phyloP scores from a whole-genome alignment of 2,113 vertebrate genomes.

The Pluvianellus socialis region DNA sequence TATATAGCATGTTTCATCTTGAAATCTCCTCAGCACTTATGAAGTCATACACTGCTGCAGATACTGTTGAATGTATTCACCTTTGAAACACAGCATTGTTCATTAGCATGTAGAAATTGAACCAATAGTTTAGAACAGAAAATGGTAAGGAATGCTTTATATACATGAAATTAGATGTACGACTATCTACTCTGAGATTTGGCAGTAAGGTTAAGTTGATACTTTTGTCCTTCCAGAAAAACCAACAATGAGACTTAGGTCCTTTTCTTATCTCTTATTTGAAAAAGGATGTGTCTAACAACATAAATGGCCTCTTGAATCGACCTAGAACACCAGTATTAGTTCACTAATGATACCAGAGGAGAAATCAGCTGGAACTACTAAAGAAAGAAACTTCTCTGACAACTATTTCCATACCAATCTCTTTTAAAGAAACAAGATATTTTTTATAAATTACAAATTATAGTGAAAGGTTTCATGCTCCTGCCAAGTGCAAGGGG shows the following conservation, averaged over 20 bases:
- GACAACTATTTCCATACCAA: neutral
- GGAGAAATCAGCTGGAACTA: neutral
- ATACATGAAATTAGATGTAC: neutral
- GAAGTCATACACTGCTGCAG: neutral
- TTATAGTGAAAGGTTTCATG: slow-evolving; percentile 5
- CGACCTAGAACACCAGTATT: neutral
- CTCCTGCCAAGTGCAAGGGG: neutral
- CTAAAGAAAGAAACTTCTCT: neutral
- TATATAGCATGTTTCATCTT: neutral
- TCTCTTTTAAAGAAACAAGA: neutral
- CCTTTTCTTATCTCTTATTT: neutral
- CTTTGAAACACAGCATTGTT: neutral
- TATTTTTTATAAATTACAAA: neutral
- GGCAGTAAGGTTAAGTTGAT: neutral
- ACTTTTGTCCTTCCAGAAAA: neutral
- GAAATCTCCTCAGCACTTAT: neutral
- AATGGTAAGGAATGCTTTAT: neutral
- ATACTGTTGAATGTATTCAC: neutral
- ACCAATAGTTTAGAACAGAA: neutral
- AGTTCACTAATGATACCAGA: neutral
- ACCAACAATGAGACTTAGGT: neutral
- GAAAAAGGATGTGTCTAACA: neutral
- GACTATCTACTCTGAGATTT: neutral
- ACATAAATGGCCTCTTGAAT: neutral
- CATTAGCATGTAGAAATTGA: neutral